phyloP scores from a whole-genome alignment of 2,113 vertebrate species.

The Saccopteryx leptura region DNA sequence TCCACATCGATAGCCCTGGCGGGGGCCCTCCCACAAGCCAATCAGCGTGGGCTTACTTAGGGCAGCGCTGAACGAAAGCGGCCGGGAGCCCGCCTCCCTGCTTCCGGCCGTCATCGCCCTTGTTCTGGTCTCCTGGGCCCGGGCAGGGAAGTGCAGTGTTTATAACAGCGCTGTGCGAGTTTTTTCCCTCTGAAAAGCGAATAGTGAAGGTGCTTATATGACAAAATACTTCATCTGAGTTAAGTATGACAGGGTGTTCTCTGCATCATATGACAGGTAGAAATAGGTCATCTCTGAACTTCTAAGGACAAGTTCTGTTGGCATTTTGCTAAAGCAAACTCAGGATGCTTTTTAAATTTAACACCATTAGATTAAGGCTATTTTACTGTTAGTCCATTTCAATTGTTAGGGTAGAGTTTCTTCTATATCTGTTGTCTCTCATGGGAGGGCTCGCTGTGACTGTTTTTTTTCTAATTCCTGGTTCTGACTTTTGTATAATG shows the following conservation, averaged over 20 bases:
- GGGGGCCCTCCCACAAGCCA: not conserved
- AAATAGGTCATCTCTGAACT: not conserved
- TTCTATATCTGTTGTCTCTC: not conserved
- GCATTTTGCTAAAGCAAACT: not conserved
- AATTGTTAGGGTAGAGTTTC: not conserved
- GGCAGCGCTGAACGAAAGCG: too few species aligned
- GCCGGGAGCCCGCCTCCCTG: rapidly evolving
- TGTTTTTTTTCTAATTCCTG: not conserved
- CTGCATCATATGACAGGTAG: not conserved
- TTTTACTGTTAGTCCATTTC: not conserved
- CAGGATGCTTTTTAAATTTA: not conserved
- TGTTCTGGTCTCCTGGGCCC: rapidly evolving
- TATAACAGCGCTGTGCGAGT: rapidly evolving
- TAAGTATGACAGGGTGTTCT: not conserved
- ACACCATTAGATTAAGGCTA: not conserved
- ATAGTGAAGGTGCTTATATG: not conserved
- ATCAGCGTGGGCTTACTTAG: not conserved
- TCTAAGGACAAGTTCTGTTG: not conserved
- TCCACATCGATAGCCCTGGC: not conserved
- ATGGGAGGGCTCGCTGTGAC: not conserved
- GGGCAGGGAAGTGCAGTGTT: rapidly evolving
- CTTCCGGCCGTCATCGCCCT: rapidly evolving
- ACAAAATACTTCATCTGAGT: not conserved
- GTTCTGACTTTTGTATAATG: not conserved
- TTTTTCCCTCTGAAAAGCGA: not conserved